phyloP scores from a whole-genome alignment of 2,113 vertebrate genomes.

The Carlito syrichta region DNA sequence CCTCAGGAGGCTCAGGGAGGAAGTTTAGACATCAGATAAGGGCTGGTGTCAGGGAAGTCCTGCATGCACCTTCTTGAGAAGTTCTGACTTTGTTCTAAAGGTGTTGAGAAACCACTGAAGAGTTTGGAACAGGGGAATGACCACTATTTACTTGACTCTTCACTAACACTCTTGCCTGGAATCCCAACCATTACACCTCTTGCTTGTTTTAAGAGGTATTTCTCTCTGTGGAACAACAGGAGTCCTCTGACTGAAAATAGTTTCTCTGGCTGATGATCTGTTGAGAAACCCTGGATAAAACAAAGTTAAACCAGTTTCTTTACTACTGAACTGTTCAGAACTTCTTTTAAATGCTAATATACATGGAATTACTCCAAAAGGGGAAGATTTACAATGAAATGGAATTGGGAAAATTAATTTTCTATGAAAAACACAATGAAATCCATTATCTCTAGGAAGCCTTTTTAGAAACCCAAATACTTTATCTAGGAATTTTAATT shows the following conservation, averaged over 20 bases:
- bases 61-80: neutral
- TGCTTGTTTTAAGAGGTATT: neutral
- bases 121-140: neutral
- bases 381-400: neutral
- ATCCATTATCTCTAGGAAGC: neutral
- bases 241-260: neutral
- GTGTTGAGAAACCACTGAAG: neutral
- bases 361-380: neutral
- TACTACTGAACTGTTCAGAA: neutral
- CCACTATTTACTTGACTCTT: neutral
- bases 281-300: neutral
- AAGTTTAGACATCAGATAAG: neutral
- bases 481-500: neutral
- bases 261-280: neutral
- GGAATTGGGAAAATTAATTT: constrained; percentile 15
- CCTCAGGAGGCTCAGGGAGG: fast-evolving
- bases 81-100: neutral
- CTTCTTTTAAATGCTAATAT: neutral
- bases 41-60: neutral
- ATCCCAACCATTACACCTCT: neutral
- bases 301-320: neutral
- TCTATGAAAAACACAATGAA: neutral
- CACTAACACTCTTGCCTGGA: neutral
- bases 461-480: neutral
- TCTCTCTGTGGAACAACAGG: neutral